Evolutionary conservation across 2,797 vertebrate species (phyloP), one percentile per base, ranked within the genome.

Genomic region (Chiloscyllium punctatum): DNA sequence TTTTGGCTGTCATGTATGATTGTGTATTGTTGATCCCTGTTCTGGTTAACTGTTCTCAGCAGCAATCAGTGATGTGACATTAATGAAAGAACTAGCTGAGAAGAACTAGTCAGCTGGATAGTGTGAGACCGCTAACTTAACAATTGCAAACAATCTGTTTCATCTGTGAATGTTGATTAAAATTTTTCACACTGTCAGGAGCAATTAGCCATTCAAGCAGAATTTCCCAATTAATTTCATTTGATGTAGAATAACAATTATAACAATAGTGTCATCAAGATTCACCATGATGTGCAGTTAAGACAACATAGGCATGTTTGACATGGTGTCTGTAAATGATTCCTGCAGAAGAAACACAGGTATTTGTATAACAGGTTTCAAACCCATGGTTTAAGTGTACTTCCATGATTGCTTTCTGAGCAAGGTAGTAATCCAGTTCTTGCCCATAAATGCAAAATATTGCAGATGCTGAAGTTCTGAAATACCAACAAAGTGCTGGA

Each of bases 211-310:
- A 30, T 72, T 72, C 92, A 71, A 71, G 42, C 92, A 48, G 69
- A 48, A 94, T 71, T 48, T 51, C 42, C 68, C 92, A 94, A 72
- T 94, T 94, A 94, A 94, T 69, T 42, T 72, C 92, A 71, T 51
- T 53, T 94, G 62, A 25, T 90, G 33, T n/a, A n/a, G 88, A 91
- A n/a, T 66, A 57, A 57, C 57, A 91, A 91, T 91, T 91, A 91
- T 62, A n/a, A 33, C 57, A 91, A 33, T n/a, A 57, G n/a, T 66
- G 53, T 62, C 88, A 90, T 62, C 79, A 91, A n/a, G 30, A 91
- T 62, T 91, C 51, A 57, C 23, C 27, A 4, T 42, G 37, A 84
- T 84, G 1, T 42, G 79, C 16, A 84, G 79, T 7, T 27, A 7
- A 74, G 25, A 74, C 27, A 8, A 8, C 30, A 9, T 62, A 27